Percentiles rank a stretch among this genome's conserved stretches.
phyloP scores from a whole-genome alignment of 2,888 invertebrate species.

The Micoletzkya japonica region DNA sequence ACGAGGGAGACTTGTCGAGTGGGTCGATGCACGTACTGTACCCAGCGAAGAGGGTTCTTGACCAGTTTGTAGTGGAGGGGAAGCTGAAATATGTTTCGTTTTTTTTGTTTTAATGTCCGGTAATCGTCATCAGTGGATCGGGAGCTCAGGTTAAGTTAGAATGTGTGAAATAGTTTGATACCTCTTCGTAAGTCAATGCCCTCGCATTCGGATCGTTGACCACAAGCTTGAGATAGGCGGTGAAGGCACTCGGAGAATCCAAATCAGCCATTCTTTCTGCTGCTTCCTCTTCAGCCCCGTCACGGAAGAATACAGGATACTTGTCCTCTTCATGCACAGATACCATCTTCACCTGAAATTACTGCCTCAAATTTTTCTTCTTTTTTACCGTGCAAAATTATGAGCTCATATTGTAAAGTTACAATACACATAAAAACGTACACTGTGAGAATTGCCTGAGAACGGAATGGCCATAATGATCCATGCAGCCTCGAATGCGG shows the following conservation, averaged over 20 bases:
- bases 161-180: not conserved
- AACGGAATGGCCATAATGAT: not conserved
- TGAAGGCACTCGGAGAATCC: not conserved
- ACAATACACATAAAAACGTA: not conserved
- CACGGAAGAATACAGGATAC: not conserved
- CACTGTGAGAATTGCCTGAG: not conserved
- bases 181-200: not conserved
- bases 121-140: too few species aligned
- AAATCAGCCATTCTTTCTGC: not conserved
- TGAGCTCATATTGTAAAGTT: not conserved
- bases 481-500: not conserved
- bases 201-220: not conserved
- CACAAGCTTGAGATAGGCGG: not conserved
- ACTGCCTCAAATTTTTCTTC: not conserved
- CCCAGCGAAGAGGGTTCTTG: not conserved
- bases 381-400: not conserved
- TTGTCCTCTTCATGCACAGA: not conserved
- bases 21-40: not conserved
- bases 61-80: not conserved
- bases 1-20: not conserved
- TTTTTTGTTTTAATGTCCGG: too few species aligned
- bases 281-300: not conserved
- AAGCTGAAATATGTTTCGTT: too few species aligned
- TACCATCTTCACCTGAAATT: conserved; percentile 1
- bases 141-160: too few species aligned